phyloP scores from a whole-genome alignment of 2,888 invertebrate genomes.

The Liodrosophila aerea region DNA sequence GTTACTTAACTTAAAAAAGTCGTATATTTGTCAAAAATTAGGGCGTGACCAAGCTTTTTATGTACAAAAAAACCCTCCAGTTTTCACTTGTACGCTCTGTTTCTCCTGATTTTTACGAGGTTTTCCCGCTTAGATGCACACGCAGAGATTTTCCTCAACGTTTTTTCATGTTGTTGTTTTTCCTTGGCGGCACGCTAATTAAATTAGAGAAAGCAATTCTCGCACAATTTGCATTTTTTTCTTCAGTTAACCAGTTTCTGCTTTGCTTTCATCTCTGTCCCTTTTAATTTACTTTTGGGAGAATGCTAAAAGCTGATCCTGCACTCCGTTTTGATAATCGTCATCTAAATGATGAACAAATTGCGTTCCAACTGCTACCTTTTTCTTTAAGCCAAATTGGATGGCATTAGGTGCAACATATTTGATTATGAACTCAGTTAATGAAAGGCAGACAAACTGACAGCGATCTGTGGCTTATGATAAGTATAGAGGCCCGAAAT shows the following conservation, averaged over 20 bases:
- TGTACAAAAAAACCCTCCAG: neutral
- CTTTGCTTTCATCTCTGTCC: neutral
- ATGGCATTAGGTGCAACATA: conserved; percentile 47
- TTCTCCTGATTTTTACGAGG: conserved; percentile 4
- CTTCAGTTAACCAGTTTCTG: conserved; percentile 8
- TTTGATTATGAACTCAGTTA: neutral
- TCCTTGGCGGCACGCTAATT: conserved; percentile 51
- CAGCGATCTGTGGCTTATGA: conserved; percentile 39
- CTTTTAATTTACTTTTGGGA: conserved; percentile 11
- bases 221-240: conserved; percentile 49
- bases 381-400: conserved; percentile 41
- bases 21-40: neutral
- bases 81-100: conserved; percentile 3
- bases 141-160: conserved; percentile 1
- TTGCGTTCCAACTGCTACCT: conserved; percentile 22
- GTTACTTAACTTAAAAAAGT: no score
- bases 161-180: conserved; percentile 7
- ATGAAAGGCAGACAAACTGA: conserved; percentile 9
- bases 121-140: conserved; percentile 18
- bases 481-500: conserved; percentile 5
- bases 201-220: conserved; percentile 57
- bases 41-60: neutral
- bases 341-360: conserved; percentile 53
- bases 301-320: conserved; percentile 17
- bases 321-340: conserved; percentile 38